Conservation (phyloP, 1,140 invertebrate species). For the Monomorium pharaonis region DNA sequence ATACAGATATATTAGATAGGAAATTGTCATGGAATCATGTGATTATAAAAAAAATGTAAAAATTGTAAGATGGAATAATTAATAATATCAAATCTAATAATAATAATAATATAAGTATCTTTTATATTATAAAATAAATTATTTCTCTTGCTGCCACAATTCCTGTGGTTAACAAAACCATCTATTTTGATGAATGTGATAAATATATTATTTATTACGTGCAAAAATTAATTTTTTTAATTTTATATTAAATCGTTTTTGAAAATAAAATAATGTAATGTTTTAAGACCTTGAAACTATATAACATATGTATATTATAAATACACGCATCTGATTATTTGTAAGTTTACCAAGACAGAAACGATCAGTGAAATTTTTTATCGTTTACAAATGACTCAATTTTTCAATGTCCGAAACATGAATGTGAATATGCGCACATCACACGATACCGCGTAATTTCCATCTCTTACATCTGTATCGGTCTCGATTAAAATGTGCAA, state of each 20-base stretch:
- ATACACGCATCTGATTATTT: background rate
- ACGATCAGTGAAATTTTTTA: background rate
- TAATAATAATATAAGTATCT: background rate
- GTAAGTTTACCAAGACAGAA: background rate
- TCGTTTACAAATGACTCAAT: background rate
- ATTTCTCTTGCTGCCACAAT: background rate
- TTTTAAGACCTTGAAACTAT: background rate
- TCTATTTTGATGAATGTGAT: background rate
- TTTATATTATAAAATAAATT: background rate
- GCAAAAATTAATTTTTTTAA: background rate
- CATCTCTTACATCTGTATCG: constrained; percentile 58
- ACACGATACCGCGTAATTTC: constrained; percentile 43
- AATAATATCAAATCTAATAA: constrained; percentile 3
- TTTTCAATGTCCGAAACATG: background rate
- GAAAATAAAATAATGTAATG: background rate
- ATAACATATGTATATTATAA: background rate
- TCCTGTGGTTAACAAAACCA: background rate
- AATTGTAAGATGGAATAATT: background rate
- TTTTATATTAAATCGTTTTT: background rate
- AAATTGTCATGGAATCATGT: background rate
- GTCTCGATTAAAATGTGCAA: constrained; percentile 66
- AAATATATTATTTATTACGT: background rate
- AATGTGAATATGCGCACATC: background rate
- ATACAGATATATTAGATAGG: constrained; percentile 44
- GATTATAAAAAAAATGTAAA: background rate